These are phyloP conservation scores for Chaenocephalus aceratus DNA, from an alignment of 2,113 vertebrate genomes.

Conservation along the genomic window DNA sequence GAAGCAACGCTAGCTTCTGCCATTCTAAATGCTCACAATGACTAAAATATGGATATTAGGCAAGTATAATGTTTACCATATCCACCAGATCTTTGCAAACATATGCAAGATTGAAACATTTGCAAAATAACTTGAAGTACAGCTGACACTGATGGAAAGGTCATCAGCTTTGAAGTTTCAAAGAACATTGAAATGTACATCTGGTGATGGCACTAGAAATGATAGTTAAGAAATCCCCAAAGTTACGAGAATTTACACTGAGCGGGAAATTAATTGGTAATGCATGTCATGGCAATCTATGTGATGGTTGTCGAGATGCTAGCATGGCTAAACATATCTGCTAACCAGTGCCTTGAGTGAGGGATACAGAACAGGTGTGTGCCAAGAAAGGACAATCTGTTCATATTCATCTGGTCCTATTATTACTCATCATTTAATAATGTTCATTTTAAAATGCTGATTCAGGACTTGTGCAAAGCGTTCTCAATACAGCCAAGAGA, in stretches of 20 bases:
- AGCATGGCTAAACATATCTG: neutral
- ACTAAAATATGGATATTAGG: neutral
- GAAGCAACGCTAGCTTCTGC: neutral
- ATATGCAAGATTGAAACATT: neutral
- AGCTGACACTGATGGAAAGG: neutral
- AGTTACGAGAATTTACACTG: neutral
- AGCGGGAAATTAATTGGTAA: neutral
- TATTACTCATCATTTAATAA: constrained; percentile 6
- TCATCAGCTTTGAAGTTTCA: neutral
- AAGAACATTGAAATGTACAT: neutral
- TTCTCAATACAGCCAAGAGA: neutral
- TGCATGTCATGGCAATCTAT: neutral
- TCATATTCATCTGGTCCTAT: constrained; percentile 7
- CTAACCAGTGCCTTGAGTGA: no score
- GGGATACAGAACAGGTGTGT: no score
- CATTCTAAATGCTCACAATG: neutral
- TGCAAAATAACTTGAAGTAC: no score
- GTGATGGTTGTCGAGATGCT: neutral
- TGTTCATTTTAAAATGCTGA: constrained; percentile 23
- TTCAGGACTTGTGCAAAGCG: constrained; percentile 8
- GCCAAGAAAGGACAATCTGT: neutral
- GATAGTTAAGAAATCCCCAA: neutral
- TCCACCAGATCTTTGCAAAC: no score
- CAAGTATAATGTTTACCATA: neutral
- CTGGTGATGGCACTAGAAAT: neutral